Conservation (phyloP, 53 echinoderm and acorn worm species). For the Apostichopus leukothele region DNA sequence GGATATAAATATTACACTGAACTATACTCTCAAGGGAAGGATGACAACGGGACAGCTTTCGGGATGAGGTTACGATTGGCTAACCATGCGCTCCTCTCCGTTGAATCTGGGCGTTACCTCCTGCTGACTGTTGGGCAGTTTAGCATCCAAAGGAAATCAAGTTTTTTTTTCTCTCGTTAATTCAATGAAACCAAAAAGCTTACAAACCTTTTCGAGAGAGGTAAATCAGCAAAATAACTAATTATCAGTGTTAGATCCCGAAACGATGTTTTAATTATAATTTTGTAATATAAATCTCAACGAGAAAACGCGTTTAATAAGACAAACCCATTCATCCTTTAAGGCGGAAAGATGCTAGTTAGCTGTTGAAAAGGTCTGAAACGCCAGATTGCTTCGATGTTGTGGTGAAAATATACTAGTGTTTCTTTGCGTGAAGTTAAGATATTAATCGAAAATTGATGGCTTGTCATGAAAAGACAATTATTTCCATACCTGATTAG, state of each 20-base stretch:
- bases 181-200: background rate
- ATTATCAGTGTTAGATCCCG: background rate
- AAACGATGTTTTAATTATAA: constrained; percentile 14
- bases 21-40: background rate
- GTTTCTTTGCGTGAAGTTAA: too few species aligned
- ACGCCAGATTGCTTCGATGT: too few species aligned
- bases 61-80: constrained; percentile 13
- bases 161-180: background rate
- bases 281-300: background rate
- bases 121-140: constrained; percentile 2
- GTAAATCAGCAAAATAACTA: constrained; percentile 1
- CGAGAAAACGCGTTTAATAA: background rate
- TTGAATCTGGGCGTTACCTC: constrained; percentile 9
- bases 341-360: too few species aligned
- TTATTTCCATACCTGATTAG: constrained; percentile 32
- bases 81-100: constrained; percentile 16
- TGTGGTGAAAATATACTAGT: too few species aligned
- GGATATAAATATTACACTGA: background rate
- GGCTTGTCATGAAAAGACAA: constrained; percentile 24
- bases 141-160: background rate
- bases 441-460: constrained; percentile 11
- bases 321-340: background rate
- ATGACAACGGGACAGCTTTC: background rate
- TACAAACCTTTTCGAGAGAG: background rate
- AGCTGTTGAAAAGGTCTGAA: too few species aligned